Percentiles rank a stretch among this genome's conserved stretches.
phyloP scores from a whole-genome alignment of 2,113 vertebrate genomes.

The Muntiacus muntjak region DNA sequence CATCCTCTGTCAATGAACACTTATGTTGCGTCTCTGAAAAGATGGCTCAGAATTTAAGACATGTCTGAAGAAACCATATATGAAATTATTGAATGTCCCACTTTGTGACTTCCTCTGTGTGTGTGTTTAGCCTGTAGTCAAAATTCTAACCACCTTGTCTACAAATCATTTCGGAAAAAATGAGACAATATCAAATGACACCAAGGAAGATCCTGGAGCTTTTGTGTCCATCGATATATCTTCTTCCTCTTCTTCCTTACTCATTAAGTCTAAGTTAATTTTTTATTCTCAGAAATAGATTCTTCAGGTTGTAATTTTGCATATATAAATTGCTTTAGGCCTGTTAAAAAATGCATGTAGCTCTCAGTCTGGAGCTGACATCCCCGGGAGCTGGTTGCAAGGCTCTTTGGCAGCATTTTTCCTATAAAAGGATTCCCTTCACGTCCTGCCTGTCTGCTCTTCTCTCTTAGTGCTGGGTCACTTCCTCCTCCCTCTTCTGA shows the following conservation, averaged over 20 bases:
- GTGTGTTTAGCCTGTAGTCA: background rate
- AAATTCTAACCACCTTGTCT: background rate
- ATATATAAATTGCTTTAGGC: background rate
- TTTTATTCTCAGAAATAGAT: background rate
- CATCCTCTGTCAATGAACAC: background rate
- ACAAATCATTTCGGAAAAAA: background rate
- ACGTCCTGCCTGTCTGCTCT: background rate
- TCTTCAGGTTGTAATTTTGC: background rate
- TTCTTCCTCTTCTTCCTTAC: background rate
- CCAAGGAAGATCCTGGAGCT: background rate
- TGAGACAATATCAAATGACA: background rate
- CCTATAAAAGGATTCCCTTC: background rate
- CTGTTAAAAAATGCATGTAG: background rate
- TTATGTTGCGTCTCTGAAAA: background rate
- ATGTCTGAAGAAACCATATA: background rate
- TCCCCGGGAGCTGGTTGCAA: background rate
- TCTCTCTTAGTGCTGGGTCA: background rate
- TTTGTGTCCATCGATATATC: background rate
- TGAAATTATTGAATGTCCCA: background rate
- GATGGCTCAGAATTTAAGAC: background rate
- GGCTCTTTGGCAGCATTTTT: background rate
- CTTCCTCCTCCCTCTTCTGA: background rate
- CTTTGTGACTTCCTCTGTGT: background rate
- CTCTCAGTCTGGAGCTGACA: background rate
- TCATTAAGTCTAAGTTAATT: background rate